Conservation (phyloP, 2,888 invertebrate genomes). For the Apotomis turbidana region DNA sequence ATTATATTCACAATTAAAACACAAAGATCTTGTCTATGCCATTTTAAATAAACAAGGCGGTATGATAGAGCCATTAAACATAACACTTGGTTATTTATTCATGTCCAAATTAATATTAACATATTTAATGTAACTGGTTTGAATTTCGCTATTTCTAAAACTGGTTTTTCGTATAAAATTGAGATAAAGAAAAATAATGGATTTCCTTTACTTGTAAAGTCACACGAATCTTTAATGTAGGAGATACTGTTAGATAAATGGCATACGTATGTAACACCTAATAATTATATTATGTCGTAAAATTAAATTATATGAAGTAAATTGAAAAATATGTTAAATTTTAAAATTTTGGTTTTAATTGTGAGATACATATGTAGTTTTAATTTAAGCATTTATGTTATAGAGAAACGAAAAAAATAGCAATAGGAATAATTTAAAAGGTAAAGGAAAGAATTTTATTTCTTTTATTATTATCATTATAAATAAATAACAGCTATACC, state of each 20-base stretch:
- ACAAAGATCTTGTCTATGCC: slow-evolving; percentile 34
- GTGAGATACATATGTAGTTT: too few relatives aligned
- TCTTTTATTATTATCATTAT: too few relatives aligned
- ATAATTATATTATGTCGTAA: background rate
- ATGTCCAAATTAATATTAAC: slow-evolving; percentile 33
- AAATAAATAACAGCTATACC: too few relatives aligned
- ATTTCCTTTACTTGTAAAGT: slow-evolving; percentile 20
- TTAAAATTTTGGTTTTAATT: too few relatives aligned
- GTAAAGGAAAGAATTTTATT: too few relatives aligned
- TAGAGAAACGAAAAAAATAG: too few relatives aligned
- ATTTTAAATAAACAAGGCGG: slow-evolving; percentile 20
- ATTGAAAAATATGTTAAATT: too few relatives aligned
- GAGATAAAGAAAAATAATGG: slow-evolving; percentile 25
- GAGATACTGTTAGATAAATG: background rate
- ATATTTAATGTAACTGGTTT: slow-evolving; percentile 35
- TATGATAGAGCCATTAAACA: slow-evolving; percentile 39
- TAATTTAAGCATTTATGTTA: too few relatives aligned
- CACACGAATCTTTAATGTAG: slow-evolving; percentile 1
- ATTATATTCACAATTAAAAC: slow-evolving; percentile 34
- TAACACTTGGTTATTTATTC: slow-evolving; percentile 36
- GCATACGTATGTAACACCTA: background rate
- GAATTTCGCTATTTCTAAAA: slow-evolving; percentile 36
- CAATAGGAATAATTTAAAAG: too few relatives aligned
- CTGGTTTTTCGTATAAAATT: slow-evolving; percentile 16
- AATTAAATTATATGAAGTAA: too few relatives aligned